Evolutionary conservation across 2,888 invertebrate species (phyloP), one percentile per base, ranked within the genome.

Genomic region (Xanthorhoe designata): DNA sequence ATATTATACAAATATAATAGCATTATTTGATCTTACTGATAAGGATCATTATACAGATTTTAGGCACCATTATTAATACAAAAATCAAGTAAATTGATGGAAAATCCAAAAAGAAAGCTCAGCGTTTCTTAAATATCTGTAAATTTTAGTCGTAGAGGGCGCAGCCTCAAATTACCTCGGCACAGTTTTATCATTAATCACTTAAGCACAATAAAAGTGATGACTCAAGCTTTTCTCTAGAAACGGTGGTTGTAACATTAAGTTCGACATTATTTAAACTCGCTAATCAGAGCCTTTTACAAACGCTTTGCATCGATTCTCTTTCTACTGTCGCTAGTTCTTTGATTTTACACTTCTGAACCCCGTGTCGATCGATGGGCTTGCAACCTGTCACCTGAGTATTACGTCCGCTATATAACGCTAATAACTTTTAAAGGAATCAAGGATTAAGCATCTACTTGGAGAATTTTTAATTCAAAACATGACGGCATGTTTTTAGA

Each of bases 131-230:
- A 19, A 49, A 59, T 49, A 49, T 57, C 35, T 55, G 51, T 35
- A 64, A 53, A 64, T 50, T 63, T 61, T 55, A 64, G 55, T 60
- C 61, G 59, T 64, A 54, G 54, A 60, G 54, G 64, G 52, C 60
- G 24, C 52, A 61, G 66, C 61, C 61, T 59, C 51, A 70, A 73
- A 73, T 71, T 65, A 73, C 67, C 70, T 67, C 42, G 50, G 60
- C 68, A 62, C 71, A 73, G 68, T 69, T 69, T 62, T 19, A 68
- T 64, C 74, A 85, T 85, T 83, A 81, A 85, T 85, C 84, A 85
- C 78, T 70, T 72, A 70, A 52, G 61, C 49, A 70, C 69, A 73
- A 76, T 75, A 66, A 70, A 75, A 68, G 62, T 69, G 73, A 75
- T 77, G 79, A 78, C 76, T 74, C 69, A 59, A 51, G 51, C 15